Base-by-base conservation (phyloP, 2,113 vertebrate species). In the Morone chrysops region DNA sequence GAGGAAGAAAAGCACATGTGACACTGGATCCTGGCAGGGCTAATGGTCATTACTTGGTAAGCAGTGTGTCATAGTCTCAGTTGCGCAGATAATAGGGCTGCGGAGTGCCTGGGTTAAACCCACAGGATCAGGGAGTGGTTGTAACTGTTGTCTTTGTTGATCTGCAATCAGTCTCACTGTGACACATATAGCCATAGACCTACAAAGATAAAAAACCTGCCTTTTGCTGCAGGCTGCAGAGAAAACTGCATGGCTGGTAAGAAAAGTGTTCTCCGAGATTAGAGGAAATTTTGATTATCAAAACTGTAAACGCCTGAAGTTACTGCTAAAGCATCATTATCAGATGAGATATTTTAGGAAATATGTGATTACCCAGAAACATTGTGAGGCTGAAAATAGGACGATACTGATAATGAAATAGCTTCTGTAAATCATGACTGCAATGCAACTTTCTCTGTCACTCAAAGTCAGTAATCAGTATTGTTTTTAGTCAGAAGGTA, bases 111-210 rank as follows among this genome's bases (percentile, higher is more conserved):
- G 72, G 86, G 88, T 88, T 80, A 81, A 90, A 86, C 62, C 80
- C 89, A 70, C 53, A 80, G 85, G 82, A 90, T 89, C 90, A 91
- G 88, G 82, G 88, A 84, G 90, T 74, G 91, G 81, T 87, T 85
- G 73, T 41, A 73, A 71, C 77, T 84, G 85, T 88, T 91, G 92
- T 87, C 88, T 92, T 82, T 89, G 87, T 72, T 81, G 92, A 92
- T 89, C 84, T 88, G 90, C 90, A 86, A 74, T 92, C 90, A 86
- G 90, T 88, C 88, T 87, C 62, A 43, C 66, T 36, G 79, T 84
- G 86, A 89, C 92, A 89, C 81, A 83, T 57, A 70, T 8, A 16
- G 73, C 76, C 53, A 1, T 13, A 69, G 83, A 87, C 89, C 85
- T 80, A 81, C 72, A 80, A 81, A 92, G 90, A 90, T 92, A 91